These are phyloP conservation scores for Uropsilus gracilis DNA, from an alignment of 2,113 vertebrate genomes.

Conservation along the genomic window DNA sequence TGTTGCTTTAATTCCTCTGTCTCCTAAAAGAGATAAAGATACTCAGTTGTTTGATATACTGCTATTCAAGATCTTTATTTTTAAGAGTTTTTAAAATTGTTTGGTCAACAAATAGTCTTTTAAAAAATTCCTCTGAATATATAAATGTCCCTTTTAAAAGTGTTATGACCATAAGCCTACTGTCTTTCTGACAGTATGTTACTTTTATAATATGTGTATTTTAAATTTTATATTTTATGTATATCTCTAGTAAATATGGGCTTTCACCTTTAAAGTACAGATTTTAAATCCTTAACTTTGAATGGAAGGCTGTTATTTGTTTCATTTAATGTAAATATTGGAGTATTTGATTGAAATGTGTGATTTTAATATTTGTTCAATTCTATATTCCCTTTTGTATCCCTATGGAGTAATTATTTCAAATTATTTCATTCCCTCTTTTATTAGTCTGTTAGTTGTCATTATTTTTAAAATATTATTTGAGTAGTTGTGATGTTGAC, in stretches of 20 bases:
- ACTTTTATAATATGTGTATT: no score
- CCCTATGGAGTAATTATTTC: not conserved
- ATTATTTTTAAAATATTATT: not conserved
- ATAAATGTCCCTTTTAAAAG: no score
- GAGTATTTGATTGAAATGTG: not conserved
- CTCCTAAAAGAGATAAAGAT: not conserved
- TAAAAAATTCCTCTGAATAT: not conserved
- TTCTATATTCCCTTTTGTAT: not conserved
- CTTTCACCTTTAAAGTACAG: not conserved
- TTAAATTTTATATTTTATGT: not conserved
- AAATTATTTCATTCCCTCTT: not conserved
- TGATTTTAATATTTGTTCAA: constrained; percentile 15
- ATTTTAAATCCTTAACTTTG: not conserved
- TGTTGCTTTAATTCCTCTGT: not conserved
- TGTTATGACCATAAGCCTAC: no score
- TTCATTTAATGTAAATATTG: not conserved
- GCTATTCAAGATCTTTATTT: not conserved
- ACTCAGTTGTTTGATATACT: not conserved
- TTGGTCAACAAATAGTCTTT: not conserved
- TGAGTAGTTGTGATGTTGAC: not conserved
- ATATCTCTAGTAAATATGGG: not conserved
- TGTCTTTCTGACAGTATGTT: no score
- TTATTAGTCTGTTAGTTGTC: constrained; percentile 24
- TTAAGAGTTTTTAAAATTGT: not conserved
- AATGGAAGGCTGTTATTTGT: not conserved